Conservation (phyloP, 2,113 vertebrate genomes). For the Galemys pyrenaicus region DNA sequence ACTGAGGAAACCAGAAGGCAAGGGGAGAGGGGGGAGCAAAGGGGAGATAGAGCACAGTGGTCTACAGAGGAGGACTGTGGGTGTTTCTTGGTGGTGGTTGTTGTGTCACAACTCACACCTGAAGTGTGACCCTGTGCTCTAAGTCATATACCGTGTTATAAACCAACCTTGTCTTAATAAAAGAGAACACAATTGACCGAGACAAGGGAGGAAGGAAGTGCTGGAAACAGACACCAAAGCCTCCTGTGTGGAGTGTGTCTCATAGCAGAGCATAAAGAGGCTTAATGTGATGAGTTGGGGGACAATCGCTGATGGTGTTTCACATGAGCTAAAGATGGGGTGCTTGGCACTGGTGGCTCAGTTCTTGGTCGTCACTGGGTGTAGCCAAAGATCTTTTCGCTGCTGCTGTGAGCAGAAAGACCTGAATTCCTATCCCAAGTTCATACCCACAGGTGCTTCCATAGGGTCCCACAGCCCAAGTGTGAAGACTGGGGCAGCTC, state of each 20-base stretch:
- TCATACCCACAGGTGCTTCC: background rate
- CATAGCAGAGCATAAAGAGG: background rate
- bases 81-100: no score
- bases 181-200: no score
- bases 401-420: background rate
- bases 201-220: no score
- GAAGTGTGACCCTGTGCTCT: no score
- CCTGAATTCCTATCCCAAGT: conserved; percentile 15
- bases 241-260: background rate
- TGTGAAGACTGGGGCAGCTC: background rate
- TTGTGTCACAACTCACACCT: no score
- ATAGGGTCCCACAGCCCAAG: background rate
- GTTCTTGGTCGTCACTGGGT: no score
- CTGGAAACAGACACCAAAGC: background rate
- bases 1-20: no score
- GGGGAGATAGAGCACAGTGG: no score
- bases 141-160: no score
- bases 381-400: background rate
- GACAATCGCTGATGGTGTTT: background rate
- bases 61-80: no score
- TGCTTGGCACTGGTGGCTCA: accelerated
- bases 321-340: background rate
- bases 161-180: no score
- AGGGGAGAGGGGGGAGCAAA: no score
- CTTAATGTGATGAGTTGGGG: background rate